These are phyloP conservation scores for Morinoia aosen DNA, from an alignment of 2,888 invertebrate species.

Conservation along the genomic window DNA sequence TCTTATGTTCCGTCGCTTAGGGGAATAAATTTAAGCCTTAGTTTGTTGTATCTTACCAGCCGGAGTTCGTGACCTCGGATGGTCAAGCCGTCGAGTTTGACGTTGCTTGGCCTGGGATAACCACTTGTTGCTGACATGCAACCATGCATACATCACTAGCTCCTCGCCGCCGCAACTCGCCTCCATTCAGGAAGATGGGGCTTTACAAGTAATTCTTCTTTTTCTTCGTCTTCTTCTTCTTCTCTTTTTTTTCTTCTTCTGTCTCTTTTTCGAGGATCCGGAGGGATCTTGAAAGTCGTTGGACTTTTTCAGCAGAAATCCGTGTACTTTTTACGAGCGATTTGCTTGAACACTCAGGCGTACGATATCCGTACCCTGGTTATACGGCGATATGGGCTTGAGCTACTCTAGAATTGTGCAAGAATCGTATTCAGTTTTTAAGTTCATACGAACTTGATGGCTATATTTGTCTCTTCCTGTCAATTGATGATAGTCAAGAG, in stretches of 20 bases:
- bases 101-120: not conserved
- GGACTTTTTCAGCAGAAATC: too few relatives aligned
- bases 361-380: not conserved
- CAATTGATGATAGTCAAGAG: not conserved
- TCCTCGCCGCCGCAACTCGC: not conserved
- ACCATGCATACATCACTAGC: slow-evolving; percentile 45
- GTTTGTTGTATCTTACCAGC: not conserved
- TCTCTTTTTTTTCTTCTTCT: too few relatives aligned
- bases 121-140: slow-evolving; percentile 52
- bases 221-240: too few relatives aligned
- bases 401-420: not conserved
- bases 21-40: not conserved
- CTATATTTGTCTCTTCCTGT: not conserved
- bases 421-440: not conserved
- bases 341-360: not conserved
- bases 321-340: not conserved
- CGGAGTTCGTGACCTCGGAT: slow-evolving; percentile 1
- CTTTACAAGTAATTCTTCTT: not conserved
- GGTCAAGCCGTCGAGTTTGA: slow-evolving; percentile 40
- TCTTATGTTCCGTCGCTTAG: not conserved
- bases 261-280: too few relatives aligned
- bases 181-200: not conserved
- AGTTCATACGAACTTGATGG: not conserved
- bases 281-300: too few relatives aligned
- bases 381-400: not conserved